phyloP scores from a whole-genome alignment of 2,888 invertebrate genomes.

The Lapara coniferarum region DNA sequence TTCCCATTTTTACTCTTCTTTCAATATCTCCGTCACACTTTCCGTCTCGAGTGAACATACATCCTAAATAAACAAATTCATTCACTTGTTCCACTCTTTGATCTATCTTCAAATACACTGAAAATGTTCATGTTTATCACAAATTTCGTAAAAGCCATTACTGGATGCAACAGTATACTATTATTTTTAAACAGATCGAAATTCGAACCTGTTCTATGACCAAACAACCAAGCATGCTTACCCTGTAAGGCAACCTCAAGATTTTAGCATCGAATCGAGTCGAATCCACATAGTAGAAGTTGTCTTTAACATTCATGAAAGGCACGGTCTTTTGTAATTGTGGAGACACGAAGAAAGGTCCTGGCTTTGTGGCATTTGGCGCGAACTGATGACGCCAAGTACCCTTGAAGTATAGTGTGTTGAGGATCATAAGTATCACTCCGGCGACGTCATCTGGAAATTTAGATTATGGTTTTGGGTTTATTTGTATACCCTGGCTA shows the following conservation, averaged over 20 bases:
- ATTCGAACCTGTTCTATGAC: too few species aligned
- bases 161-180: too few species aligned
- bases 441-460: conserved; percentile 83
- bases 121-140: too few species aligned
- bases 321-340: conserved; percentile 73
- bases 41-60: too few species aligned
- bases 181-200: too few species aligned
- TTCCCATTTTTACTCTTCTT: too few species aligned
- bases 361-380: conserved; percentile 82
- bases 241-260: conserved; percentile 88
- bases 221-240: conserved; percentile 49
- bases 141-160: too few species aligned
- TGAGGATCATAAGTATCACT: conserved; percentile 87
- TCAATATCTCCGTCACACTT: too few species aligned
- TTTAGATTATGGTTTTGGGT: not conserved
- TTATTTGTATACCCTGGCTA: too few species aligned
- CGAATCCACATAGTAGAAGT: conserved; percentile 86
- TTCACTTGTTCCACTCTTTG: too few species aligned
- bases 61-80: too few species aligned
- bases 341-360: conserved; percentile 84
- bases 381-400: conserved; percentile 89
- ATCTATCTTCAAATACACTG: too few species aligned
- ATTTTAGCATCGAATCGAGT: conserved; percentile 87
- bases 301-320: conserved; percentile 88
- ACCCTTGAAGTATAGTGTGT: conserved; percentile 92